These are phyloP conservation scores for Candidula unifasciata DNA, from an alignment of 2,888 invertebrate species.

Conservation along the genomic window DNA sequence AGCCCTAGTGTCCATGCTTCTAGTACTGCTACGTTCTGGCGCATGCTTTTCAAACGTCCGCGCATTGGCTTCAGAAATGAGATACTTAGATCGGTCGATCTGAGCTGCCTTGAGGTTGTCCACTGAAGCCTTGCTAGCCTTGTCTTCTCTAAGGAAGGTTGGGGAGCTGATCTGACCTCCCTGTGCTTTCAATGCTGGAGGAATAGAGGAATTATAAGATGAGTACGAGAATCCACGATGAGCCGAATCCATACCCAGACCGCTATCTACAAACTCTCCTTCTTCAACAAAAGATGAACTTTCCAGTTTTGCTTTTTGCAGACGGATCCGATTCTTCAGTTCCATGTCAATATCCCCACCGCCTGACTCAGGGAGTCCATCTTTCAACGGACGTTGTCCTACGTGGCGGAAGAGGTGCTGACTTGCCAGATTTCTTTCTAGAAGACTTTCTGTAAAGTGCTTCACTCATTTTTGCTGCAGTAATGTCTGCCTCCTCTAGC, in stretches of 20 bases:
- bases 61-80: constrained; percentile 68
- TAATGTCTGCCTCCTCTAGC: constrained; percentile 63
- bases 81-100: constrained; percentile 71
- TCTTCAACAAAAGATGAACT: constrained; percentile 65
- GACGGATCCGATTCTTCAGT: constrained; percentile 71
- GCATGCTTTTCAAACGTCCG: constrained; percentile 61
- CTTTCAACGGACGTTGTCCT: constrained; percentile 89
- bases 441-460: constrained; percentile 64
- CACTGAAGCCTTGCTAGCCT: constrained; percentile 61
- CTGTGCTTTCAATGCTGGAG: constrained; percentile 36
- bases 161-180: constrained; percentile 31
- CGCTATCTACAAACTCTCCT: constrained; percentile 34
- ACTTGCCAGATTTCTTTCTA: constrained; percentile 61
- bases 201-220: constrained; percentile 25
- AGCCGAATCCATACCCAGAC: constrained; percentile 9
- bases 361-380: constrained; percentile 58
- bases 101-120: constrained; percentile 70
- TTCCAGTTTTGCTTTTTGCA: constrained; percentile 72
- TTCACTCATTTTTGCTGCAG: constrained; percentile 67
- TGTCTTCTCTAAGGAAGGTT: constrained; percentile 46
- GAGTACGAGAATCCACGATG: constrained; percentile 32
- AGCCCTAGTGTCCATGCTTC: constrained; percentile 53
- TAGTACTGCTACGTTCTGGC: constrained; percentile 60
- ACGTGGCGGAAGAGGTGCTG: constrained; percentile 88
- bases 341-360: constrained; percentile 65